Base-by-base conservation (phyloP, 2,888 invertebrate species). In the Andrena hattorfiana region DNA sequence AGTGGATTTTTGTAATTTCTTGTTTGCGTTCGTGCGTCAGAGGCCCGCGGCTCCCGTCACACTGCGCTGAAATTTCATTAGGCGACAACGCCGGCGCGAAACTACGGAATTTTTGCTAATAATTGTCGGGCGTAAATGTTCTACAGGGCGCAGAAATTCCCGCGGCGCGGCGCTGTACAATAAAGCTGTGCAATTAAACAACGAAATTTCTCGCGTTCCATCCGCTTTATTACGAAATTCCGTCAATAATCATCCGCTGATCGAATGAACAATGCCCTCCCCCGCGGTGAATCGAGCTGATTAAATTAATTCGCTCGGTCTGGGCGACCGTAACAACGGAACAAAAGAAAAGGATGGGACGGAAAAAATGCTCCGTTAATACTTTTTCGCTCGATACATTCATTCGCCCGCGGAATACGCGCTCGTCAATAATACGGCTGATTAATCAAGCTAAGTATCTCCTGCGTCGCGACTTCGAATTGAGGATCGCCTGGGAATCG, bases 221-320 rank as follows among this genome's bases (percentile, higher is more conserved):
- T 63, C 54, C 73, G 76, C 73, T 85, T 83, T 83, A 86, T 85
- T 85, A 84, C 81, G 73, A 86, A 86, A 86, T 86, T 85, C 85
- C 85, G 66, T 76, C 80, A 80, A 80, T 83, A 83, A 85, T 85
- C 80, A 71, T 70, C 66, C 63, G 67, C 35, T 74, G 76, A 83
- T 85, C 77, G 80, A 74, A 83, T 72, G 60, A 66, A 77, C 77
- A 51, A 72, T 28, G 26, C 10, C 26, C 26, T 42, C 10, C 13
- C 3, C 10, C 51, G 2, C 7, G 4, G 3, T 30, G 35, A 68
- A 54, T 32, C 54, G 23, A 35, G 49, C 56, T 48, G 63, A 69
- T 56, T 63, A 28, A 59, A 76, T 64, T 56, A 56, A 79, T 69
- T 64, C 48, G 2, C 48, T 4, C 20, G 23, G 3, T 0, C 20